Evolutionary conservation across 1,140 invertebrate species (phyloP), one percentile per base, ranked within the genome.

Genomic region (Bombus breviceps): DNA sequence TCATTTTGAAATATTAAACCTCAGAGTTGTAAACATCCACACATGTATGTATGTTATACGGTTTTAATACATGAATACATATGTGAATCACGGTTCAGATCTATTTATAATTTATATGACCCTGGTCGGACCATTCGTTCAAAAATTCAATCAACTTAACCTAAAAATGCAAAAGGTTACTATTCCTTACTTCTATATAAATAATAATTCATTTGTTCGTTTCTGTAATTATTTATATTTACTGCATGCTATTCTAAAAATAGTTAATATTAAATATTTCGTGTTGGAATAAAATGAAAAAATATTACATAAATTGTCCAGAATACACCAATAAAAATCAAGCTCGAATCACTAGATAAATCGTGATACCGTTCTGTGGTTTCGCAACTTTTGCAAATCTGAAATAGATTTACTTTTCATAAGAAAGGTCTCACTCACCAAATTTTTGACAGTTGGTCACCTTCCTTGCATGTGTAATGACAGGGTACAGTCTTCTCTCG

Each of bases 361-460:
- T 77, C 18, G 10, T 5, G 53, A 41, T 43, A 37, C 15, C 9
- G 25, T 80, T 69, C 13, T 22, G 3, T n/a, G 37, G 43, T 18
- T 41, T 12, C 4, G 34, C 73, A 82, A 59, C 32, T 64, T 41
- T 12, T 2, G 34, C 73, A 82, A 59, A 32, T 64, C 13, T 34
- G 10, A 25, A 39, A 68, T 25, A 34, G 57, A 43, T 82, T 81
- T 22, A 12, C 25, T 57, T 75, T 75, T 62, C 74, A 43, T 37
- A 69, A 74, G 22, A n/a, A 34, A 83, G 28, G 47, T 37, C 43
- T n/a, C 25, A 68, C 57, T 28, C n/a, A 69, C 43, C 13, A 34
- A 74, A 75, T 22, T 86, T 53, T 62, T 82, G 72, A 82, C 79
- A 86, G 84, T 81, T 85, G 47, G 53, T 71, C 41, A 62, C 59